Percentiles rank a stretch among this genome's conserved stretches.
Conservation (phyloP, 2,797 vertebrate genomes). For the Sebastes taczanowskii region DNA sequence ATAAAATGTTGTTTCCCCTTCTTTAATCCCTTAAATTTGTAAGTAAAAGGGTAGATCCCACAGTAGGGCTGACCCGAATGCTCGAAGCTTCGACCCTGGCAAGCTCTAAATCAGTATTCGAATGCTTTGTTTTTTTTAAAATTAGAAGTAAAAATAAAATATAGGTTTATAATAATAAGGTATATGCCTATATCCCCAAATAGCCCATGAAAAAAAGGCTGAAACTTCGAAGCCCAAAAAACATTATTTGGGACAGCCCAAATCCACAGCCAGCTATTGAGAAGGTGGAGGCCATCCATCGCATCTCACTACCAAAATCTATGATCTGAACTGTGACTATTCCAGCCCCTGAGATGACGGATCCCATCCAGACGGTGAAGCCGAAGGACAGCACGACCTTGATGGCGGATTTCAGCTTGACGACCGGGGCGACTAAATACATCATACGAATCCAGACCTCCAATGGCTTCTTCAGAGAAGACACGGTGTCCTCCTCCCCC, state of each 20-base stretch:
- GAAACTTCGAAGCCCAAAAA: too few relatives aligned
- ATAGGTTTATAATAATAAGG: too few relatives aligned
- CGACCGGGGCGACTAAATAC: constrained; percentile 83
- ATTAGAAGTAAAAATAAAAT: too few relatives aligned
- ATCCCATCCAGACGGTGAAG: constrained; percentile 74
- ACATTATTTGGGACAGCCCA: too few relatives aligned
- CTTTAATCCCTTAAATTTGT: neutral
- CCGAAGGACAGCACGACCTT: constrained; percentile 88
- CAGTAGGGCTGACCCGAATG: too few relatives aligned
- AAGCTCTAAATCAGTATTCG: too few relatives aligned
- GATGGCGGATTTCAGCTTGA: constrained; percentile 84
- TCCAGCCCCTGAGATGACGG: constrained; percentile 84
- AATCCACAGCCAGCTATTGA: neutral
- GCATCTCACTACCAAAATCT: neutral
- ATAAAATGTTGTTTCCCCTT: neutral
- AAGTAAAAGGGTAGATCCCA: neutral
- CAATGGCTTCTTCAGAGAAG: constrained; percentile 82
- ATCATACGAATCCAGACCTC: constrained; percentile 80
- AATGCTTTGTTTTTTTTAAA: too few relatives aligned
- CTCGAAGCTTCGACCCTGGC: too few relatives aligned
- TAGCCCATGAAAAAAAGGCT: too few relatives aligned
- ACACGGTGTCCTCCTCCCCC: constrained; percentile 81
- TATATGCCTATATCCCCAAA: too few relatives aligned
- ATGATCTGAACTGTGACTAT: neutral
- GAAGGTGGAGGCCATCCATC: neutral